Evolutionary conservation across 2,113 vertebrate species (phyloP).

Genomic region (Ariopsis seemanni): DNA sequence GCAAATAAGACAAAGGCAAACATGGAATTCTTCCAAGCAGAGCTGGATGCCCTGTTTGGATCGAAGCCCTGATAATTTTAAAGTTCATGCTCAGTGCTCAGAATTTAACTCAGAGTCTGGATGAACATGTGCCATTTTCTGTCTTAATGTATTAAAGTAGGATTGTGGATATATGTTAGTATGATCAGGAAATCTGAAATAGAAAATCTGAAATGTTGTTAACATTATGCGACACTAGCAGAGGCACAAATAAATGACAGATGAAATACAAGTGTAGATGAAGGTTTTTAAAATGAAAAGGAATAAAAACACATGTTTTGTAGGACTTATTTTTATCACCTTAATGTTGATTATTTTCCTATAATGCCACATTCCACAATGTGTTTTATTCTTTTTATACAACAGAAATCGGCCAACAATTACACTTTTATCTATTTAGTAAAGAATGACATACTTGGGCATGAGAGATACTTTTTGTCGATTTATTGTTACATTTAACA

Average conservation of each 20-base stretch:
- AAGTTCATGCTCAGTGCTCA: slow-evolving; percentile 2
- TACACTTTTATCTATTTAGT: too few species aligned
- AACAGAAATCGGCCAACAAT: too few species aligned
- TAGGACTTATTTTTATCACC: neutral
- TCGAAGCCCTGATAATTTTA: slow-evolving; percentile 13
- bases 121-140: neutral
- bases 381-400: too few species aligned
- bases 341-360: too few species aligned
- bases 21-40: slow-evolving; percentile 15
- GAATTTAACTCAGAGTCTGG: slow-evolving; percentile 17
- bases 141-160: neutral
- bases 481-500: too few species aligned
- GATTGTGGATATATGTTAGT: neutral
- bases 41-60: slow-evolving; percentile 11
- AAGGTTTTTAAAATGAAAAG: neutral
- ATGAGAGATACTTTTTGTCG: too few species aligned
- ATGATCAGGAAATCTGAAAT: neutral
- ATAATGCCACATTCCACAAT: too few species aligned
- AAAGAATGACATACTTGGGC: too few species aligned
- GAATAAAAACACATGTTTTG: neutral
- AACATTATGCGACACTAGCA: neutral
- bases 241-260: neutral
- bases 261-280: neutral
- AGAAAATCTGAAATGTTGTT: neutral
- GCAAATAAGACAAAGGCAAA: neutral